These are phyloP conservation scores for Noctua pronuba DNA, from an alignment of 2,888 invertebrate species.

Conservation along the genomic window DNA sequence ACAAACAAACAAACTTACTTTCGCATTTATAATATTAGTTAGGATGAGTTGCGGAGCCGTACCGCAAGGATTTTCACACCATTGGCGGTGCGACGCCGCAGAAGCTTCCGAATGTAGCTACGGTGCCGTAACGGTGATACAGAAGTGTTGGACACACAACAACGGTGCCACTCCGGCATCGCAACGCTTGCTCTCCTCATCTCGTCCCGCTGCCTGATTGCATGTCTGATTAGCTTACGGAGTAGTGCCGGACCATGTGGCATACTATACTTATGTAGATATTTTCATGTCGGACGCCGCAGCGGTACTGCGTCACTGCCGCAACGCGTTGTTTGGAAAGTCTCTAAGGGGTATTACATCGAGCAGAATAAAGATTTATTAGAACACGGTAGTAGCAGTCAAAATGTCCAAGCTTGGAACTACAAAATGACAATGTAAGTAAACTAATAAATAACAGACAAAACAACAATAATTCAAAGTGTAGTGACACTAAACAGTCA, in stretches of 20 bases:
- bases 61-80: neutral
- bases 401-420: slow-evolving; percentile 2
- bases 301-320: too few species aligned
- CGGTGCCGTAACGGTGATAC: neutral
- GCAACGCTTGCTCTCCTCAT: neutral
- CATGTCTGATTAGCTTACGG: neutral
- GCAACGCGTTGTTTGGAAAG: neutral
- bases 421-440: slow-evolving; percentile 20
- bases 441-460: slow-evolving; percentile 31
- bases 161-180: neutral
- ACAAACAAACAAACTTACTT: too few species aligned
- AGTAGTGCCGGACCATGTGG: neutral
- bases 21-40: too few species aligned
- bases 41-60: neutral
- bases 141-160: neutral
- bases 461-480: slow-evolving; percentile 35
- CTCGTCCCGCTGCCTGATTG: neutral
- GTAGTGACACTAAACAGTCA: slow-evolving; percentile 57
- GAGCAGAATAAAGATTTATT: slow-evolving; percentile 1
- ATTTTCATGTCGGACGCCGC: neutral
- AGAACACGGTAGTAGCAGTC: slow-evolving; percentile 1
- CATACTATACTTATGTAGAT: neutral
- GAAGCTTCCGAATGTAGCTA: neutral
- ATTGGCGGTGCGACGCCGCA: neutral
- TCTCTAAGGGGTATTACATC: neutral